Evolutionary conservation across 2,797 vertebrate genomes (phyloP).

Genomic region (Iguana delicatissima): DNA sequence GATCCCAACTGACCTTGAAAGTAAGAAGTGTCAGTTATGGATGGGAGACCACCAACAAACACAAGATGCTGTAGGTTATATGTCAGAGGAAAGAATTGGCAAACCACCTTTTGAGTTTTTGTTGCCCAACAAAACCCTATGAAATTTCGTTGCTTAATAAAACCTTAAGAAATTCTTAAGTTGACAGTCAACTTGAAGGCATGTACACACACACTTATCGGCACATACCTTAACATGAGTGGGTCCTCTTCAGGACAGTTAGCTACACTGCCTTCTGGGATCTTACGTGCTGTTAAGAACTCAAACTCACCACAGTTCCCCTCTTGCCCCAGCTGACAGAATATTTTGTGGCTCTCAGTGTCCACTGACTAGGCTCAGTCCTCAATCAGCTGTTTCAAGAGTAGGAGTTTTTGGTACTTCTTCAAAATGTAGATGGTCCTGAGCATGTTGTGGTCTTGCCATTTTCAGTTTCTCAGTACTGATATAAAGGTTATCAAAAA

Average conservation of each 20-base stretch:
- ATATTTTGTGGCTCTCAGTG: not conserved
- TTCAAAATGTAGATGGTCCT: not conserved
- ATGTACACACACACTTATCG: too few species aligned
- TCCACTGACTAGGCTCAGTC: not conserved
- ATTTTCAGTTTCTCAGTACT: not conserved
- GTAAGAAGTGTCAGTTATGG: too few species aligned
- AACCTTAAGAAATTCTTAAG: too few species aligned
- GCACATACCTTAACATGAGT: too few species aligned
- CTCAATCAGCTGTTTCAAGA: not conserved
- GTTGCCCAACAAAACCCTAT: too few species aligned
- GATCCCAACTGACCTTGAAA: too few species aligned
- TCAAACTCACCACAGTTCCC: not conserved
- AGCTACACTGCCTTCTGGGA: not conserved
- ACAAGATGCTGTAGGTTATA: too few species aligned
- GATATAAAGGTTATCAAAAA: not conserved
- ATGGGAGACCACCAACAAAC: too few species aligned
- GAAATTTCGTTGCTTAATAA: too few species aligned
- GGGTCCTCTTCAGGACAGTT: not conserved
- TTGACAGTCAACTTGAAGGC: too few species aligned
- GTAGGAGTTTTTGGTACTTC: not conserved
- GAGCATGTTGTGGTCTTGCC: not conserved
- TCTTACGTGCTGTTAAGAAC: not conserved
- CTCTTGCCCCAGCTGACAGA: not conserved
- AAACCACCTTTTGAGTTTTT: too few species aligned
- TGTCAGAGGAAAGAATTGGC: too few species aligned